Conservation (phyloP, 2,888 invertebrate genomes). For the Pterostichus madidus region DNA sequence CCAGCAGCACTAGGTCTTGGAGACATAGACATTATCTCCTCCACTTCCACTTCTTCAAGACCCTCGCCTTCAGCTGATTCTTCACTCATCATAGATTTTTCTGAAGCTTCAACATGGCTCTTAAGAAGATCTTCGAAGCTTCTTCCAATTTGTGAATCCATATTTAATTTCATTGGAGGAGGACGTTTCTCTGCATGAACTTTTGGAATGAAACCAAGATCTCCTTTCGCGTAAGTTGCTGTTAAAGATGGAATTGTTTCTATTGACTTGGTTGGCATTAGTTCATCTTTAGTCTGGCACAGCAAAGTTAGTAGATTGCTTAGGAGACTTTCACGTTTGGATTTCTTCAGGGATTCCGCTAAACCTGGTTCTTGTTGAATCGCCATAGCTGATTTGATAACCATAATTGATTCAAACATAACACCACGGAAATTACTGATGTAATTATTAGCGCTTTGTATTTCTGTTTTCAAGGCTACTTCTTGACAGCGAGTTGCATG, state of each 20-base stretch:
- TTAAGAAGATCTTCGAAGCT: conserved; percentile 71
- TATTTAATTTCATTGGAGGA: conserved; percentile 72
- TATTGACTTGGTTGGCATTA: conserved; percentile 75
- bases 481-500: conserved; percentile 78
- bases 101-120: neutral
- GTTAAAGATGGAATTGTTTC: conserved; percentile 73
- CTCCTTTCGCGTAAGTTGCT: conserved; percentile 82
- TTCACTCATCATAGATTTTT: neutral
- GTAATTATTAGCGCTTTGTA: conserved; percentile 76
- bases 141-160: conserved; percentile 72
- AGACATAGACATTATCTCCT: neutral
- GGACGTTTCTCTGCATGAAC: conserved; percentile 72
- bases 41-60: neutral
- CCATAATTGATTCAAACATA: conserved; percentile 81
- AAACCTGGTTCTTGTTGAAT: conserved; percentile 75
- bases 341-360: conserved; percentile 78
- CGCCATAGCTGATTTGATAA: conserved; percentile 81
- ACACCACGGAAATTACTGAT: conserved; percentile 81
- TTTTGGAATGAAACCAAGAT: conserved; percentile 84
- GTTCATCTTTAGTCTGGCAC: conserved; percentile 74
- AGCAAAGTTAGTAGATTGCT: conserved; percentile 73
- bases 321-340: conserved; percentile 80
- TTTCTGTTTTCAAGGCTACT: conserved; percentile 77
- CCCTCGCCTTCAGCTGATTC: neutral
- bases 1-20: neutral